Evolutionary conservation across 2,113 vertebrate species (phyloP).

Genomic region (Psettodes erumei): DNA sequence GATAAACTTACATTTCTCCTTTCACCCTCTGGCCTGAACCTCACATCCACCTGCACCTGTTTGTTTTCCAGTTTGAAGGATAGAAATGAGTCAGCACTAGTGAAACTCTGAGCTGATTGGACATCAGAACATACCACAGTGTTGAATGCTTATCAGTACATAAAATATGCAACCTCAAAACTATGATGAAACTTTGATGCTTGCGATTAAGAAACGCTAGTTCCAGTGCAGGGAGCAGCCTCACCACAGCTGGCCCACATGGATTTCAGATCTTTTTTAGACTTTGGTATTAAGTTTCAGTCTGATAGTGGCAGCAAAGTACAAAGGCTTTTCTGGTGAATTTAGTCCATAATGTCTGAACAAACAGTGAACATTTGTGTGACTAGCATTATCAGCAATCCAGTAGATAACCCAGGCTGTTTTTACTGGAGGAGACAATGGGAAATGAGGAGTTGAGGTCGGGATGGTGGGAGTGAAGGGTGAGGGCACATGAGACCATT

Average conservation of each 20-base stretch:
- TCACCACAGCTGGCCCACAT: slow-evolving; percentile 1
- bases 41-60: slow-evolving; percentile 30
- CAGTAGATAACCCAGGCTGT: slow-evolving; percentile 69
- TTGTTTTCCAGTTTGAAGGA: slow-evolving; percentile 15
- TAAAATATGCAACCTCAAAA: slow-evolving; percentile 30
- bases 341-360: slow-evolving; percentile 74
- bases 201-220: slow-evolving; percentile 24
- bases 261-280: slow-evolving; percentile 58
- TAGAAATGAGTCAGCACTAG: slow-evolving; percentile 25
- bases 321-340: slow-evolving; percentile 58
- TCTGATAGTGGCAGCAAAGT: slow-evolving; percentile 38
- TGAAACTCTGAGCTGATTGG: slow-evolving; percentile 37
- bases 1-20: slow-evolving; percentile 63
- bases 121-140: slow-evolving; percentile 18
- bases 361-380: slow-evolving; percentile 72
- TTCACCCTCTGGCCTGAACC: slow-evolving; percentile 23
- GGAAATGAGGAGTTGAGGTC: slow-evolving; percentile 65
- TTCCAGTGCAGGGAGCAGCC: neutral
- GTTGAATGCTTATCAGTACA: slow-evolving; percentile 41
- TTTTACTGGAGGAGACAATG: slow-evolving; percentile 82
- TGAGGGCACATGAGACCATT: slow-evolving; percentile 66
- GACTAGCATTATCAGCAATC: slow-evolving; percentile 71
- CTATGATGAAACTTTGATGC: slow-evolving; percentile 46
- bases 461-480: slow-evolving; percentile 37
- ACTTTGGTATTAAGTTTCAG: slow-evolving; percentile 37